These are phyloP conservation scores for Belgica antarctica DNA, from an alignment of 2,888 invertebrate genomes.

Conservation along the genomic window DNA sequence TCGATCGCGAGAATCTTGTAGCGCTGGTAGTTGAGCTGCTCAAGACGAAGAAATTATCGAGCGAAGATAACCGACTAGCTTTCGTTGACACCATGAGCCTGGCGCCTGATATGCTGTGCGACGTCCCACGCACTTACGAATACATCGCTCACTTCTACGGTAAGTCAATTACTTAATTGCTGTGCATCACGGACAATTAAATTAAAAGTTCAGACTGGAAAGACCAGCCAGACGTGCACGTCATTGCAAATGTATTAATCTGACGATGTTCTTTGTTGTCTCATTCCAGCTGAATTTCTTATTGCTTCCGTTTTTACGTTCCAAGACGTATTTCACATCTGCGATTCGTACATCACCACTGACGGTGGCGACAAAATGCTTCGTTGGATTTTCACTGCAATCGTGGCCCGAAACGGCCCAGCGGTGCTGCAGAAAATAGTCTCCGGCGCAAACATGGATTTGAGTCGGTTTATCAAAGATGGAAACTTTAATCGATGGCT, in stretches of 20 bases:
- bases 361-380: slow-evolving; percentile 15
- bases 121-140: slow-evolving; percentile 35
- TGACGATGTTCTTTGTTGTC: too few relatives aligned
- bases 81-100: background rate
- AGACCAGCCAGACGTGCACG: too few relatives aligned
- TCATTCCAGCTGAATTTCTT: slow-evolving; percentile 57
- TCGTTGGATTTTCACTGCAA: slow-evolving; percentile 17
- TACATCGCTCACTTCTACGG: slow-evolving; percentile 32
- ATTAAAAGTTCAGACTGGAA: too few relatives aligned
- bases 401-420: slow-evolving; percentile 11
- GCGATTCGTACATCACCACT: slow-evolving; percentile 5
- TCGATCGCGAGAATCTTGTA: slow-evolving; percentile 32
- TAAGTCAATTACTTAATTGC: background rate
- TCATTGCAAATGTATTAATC: too few relatives aligned
- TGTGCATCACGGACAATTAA: too few relatives aligned
- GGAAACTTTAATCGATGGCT: slow-evolving; percentile 29
- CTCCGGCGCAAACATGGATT: slow-evolving; percentile 60
- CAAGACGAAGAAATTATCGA: slow-evolving; percentile 17
- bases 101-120: slow-evolving; percentile 21
- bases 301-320: slow-evolving; percentile 51
- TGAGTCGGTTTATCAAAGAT: slow-evolving; percentile 52
- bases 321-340: slow-evolving; percentile 37
- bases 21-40: slow-evolving; percentile 13
- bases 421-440: slow-evolving; percentile 60
- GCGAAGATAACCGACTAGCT: slow-evolving; percentile 48